phyloP scores from a whole-genome alignment of 2,888 invertebrate species.

The Pyrrhia umbra region DNA sequence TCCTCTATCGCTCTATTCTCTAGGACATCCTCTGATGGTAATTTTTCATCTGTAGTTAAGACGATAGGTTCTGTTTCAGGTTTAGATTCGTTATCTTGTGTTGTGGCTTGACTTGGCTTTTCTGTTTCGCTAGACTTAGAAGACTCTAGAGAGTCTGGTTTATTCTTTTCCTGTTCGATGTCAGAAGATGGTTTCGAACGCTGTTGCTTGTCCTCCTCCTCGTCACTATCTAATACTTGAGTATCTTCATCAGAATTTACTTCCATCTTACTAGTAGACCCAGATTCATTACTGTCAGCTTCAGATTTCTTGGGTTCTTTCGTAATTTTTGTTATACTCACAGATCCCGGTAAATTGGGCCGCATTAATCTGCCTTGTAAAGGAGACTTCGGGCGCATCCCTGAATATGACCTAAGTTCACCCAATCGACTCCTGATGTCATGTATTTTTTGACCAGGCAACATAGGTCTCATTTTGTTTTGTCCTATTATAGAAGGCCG shows the following conservation, averaged over 20 bases:
- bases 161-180: conserved; percentile 36
- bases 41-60: conserved; percentile 84
- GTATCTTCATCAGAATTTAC: conserved; percentile 81
- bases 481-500: conserved; percentile 80
- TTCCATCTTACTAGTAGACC: conserved; percentile 70
- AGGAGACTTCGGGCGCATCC: conserved; percentile 79
- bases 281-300: conserved; percentile 67
- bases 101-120: conserved; percentile 49
- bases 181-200: conserved; percentile 60
- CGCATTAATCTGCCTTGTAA: conserved; percentile 76
- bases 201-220: conserved; percentile 71
- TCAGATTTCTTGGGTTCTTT: conserved; percentile 76
- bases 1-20: conserved; percentile 75
- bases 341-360: conserved; percentile 82
- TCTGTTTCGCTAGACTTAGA: conserved; percentile 54
- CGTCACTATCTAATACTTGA: conserved; percentile 85
- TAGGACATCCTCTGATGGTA: conserved; percentile 82
- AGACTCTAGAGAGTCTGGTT: conserved; percentile 46
- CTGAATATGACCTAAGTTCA: conserved; percentile 78
- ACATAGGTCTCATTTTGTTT: conserved; percentile 80
- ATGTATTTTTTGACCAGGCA: conserved; percentile 83
- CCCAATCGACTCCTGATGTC: conserved; percentile 82
- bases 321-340: conserved; percentile 85
- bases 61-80: conserved; percentile 71
- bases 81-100: conserved; percentile 59